Evolutionary conservation across 2,888 invertebrate species (phyloP), one percentile per base, ranked within the genome.

Genomic region (Stenoptilia bipunctidactyla): DNA sequence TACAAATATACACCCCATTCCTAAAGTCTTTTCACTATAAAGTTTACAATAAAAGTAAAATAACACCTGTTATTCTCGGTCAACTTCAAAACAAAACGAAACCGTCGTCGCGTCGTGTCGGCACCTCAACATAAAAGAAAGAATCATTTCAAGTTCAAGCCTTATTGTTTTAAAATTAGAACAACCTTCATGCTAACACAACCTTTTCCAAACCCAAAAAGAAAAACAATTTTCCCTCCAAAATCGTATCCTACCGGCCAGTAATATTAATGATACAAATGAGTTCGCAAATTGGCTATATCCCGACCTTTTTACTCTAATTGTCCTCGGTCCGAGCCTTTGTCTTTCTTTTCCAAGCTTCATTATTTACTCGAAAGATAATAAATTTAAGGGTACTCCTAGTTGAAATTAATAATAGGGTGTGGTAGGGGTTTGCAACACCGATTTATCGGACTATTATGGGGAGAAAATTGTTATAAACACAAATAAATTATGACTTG

Each of bases 371-470:
- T 12, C 48, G 52, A 61, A 61, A 60, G 64, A 63, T 64, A 62
- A 66, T 67, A 64, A 68, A 66, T 66, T 62, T 46, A 47, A 51
- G 47, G 49, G n/a, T n/a, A 48, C 53, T 49, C 46, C 49, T 48
- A 44, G 52, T 49, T 54, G 56, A 70, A 70, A 72, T 72, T 74
- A 69, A 73, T 74, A 72, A 67, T 57, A 56, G 55, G 56, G 54
- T 40, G 54, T 40, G 44, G 40, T 44, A 53, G 45, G 49, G 45
- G 49, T 50, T 55, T 49, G 42, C 40, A 30, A 30, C 9, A 48
- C 52, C 56, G 58, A 71, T 72, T 71, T 71, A 70, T 66, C 44
- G 60, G 57, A 61, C 60, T 61, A 70, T 70, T 66, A 71, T 56
- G 48, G 55, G 64, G 50, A 8, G 20, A 5, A 20, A 20, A 20